Conservation (phyloP, 2,113 vertebrate genomes). For the Erythrocebus patas region DNA sequence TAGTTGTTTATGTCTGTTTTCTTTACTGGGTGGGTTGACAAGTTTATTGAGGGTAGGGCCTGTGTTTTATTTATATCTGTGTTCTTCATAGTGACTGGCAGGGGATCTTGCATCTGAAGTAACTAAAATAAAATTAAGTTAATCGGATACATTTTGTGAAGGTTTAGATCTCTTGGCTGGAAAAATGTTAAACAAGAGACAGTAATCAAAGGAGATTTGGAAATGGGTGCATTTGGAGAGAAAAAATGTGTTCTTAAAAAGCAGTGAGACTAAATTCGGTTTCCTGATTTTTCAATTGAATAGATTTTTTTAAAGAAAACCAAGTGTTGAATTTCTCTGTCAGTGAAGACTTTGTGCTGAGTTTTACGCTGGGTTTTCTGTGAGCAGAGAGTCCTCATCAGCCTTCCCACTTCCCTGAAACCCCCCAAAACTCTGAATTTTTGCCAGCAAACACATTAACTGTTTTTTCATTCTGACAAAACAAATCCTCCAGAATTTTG, state of each 20-base stretch:
- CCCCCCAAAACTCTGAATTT: neutral
- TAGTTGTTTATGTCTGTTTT: neutral
- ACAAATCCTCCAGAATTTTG: neutral
- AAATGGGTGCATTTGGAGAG: neutral
- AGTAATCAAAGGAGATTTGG: neutral
- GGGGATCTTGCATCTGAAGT: neutral
- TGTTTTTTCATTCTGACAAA: slow-evolving; percentile 48
- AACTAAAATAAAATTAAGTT: neutral
- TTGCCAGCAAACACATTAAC: slow-evolving; percentile 12
- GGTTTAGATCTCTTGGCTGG: neutral
- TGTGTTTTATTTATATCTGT: neutral
- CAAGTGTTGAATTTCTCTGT: neutral
- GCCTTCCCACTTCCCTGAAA: neutral
- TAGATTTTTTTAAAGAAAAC: neutral
- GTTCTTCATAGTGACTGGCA: neutral
- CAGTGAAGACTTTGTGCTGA: neutral
- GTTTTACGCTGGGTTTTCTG: neutral
- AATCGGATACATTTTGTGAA: neutral
- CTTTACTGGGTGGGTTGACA: neutral
- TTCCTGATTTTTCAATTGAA: neutral
- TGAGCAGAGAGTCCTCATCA: neutral
- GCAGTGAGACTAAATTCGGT: neutral
- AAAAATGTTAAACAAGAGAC: neutral
- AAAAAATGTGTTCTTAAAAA: slow-evolving; percentile 9
- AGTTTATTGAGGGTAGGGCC: neutral